Evolutionary conservation across 1,140 invertebrate genomes (phyloP), one percentile per base, ranked within the genome.

Genomic region (Ectropis grisescens): DNA sequence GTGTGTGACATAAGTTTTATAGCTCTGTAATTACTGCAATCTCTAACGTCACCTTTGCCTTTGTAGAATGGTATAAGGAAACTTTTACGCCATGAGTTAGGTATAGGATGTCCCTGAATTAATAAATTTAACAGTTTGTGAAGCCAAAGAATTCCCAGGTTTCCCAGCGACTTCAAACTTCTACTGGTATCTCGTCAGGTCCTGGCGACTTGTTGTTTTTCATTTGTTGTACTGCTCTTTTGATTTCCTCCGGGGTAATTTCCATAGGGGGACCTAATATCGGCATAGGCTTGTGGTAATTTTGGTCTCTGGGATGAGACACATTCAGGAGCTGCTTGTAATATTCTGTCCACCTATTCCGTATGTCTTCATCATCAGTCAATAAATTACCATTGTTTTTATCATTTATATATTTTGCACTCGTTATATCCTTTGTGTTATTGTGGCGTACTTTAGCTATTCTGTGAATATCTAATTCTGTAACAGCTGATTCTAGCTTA

Each of bases 1-100:
- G n/a, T n/a, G n/a, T n/a, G n/a, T n/a, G n/a, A n/a, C n/a, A n/a
- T n/a, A n/a, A n/a, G n/a, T n/a, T n/a, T n/a, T n/a, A n/a, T n/a
- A n/a, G n/a, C n/a, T n/a, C n/a, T n/a, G n/a, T n/a, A n/a, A n/a
- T n/a, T n/a, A n/a, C n/a, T n/a, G n/a, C n/a, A n/a, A n/a, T n/a
- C n/a, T n/a, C n/a, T n/a, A n/a, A n/a, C n/a, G n/a, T n/a, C n/a
- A n/a, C n/a, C n/a, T n/a, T n/a, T 29, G 12, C 13, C 13, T 13
- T 29, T 29, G 27, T 12, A 30, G 29, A 16, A 30, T 16, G 13
- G 29, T 2, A 30, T 30, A 1, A 16, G 29, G 13, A 30, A 9
- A 30, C 3, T 15, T n/a, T 22, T 22, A 5, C n/a, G n/a, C n/a
- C n/a, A n/a, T n/a, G n/a, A n/a, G n/a, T n/a, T n/a, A n/a, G n/a